A percentile compares a stretch with the other conserved stretches of the same genome.
Evolutionary conservation across 2,113 vertebrate genomes (phyloP).

Genomic region (Choloepus hoffmanni): DNA sequence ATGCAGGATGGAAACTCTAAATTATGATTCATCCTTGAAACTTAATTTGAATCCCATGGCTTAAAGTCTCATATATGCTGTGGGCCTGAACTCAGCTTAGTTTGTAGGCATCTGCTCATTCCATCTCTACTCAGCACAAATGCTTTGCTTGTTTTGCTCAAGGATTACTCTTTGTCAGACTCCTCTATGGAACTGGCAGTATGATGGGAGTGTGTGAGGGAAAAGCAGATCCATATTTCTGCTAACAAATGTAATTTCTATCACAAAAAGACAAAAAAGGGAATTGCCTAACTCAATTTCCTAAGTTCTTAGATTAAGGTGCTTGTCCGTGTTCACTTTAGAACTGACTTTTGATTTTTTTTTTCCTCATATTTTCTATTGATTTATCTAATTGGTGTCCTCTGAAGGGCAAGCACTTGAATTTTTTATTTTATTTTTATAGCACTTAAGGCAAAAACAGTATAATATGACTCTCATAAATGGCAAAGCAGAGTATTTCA

Average conservation of each 20-base stretch:
- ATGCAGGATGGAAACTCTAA: background rate
- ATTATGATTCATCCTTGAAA: background rate
- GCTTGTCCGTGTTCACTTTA: background rate
- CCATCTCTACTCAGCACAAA: background rate
- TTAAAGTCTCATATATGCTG: background rate
- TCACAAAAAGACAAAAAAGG: background rate
- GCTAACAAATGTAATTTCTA: background rate
- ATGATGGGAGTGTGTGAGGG: too few relatives aligned
- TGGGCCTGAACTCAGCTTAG: background rate
- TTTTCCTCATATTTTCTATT: background rate
- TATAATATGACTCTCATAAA: slow-evolving; percentile 39
- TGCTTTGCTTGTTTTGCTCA: background rate
- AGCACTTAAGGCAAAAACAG: background rate
- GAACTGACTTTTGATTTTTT: background rate
- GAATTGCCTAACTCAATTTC: background rate
- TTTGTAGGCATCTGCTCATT: background rate
- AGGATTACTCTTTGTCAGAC: background rate
- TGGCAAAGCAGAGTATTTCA: slow-evolving; percentile 42
- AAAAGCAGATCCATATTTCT: slow-evolving; percentile 8
- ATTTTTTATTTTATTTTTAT: slow-evolving; percentile 47
- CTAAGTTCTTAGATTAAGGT: background rate
- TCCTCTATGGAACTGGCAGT: background rate
- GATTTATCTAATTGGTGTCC: background rate
- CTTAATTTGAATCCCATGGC: background rate
- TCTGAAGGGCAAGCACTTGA: background rate